Base-by-base conservation (phyloP, 64 coral and sea anemone genomes). In the Acropora yongei region DNA sequence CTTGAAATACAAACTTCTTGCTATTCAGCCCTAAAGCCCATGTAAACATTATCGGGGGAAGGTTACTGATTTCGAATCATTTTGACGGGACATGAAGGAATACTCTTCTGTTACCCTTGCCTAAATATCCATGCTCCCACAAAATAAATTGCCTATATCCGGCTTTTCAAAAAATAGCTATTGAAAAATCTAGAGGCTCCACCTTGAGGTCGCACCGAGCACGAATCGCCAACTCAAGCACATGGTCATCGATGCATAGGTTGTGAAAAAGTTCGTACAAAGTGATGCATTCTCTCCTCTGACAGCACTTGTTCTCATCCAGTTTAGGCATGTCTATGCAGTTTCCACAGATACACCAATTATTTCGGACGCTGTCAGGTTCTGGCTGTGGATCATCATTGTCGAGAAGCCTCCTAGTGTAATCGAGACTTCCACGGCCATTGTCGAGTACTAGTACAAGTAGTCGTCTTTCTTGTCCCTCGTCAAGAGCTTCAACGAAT, bases 401-500 rank as follows among this genome's bases (percentile, higher is more conserved):
- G 58, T 48, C 9, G 45, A 78, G 44, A 18, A 78, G 43, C 44
- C 75, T 14, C 12, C 58, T 8, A 14, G 5, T 46, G 16, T 16
- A 78, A 78, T 78, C 75, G 17, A 78, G 8, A 47, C 75, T 78
- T 47, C 75, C 75, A 47, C 44, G 75, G 16, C 75, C 75, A 17
- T 78, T 78, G 75, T 78, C 49, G 10, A 78, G 8, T 7, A 78
- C 10, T 8, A 78, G 42, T 11, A 78, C 3, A 17, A 48, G 75
- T 48, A 78, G 14, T 45, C 44, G 44, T 48, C 75, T 78, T 17
- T 48, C 44, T 48, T 78, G 75, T 78, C 44, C 75, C 43, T 47
- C 75, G 2, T 78, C 75, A 48, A 78, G 44, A 48, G 4, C 75
- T 2, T 48, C 44, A 16, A 78, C 44, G 44, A 78, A 78, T 78